phyloP scores from a whole-genome alignment of 2,888 invertebrate genomes.

The Alsophila aescularia region DNA sequence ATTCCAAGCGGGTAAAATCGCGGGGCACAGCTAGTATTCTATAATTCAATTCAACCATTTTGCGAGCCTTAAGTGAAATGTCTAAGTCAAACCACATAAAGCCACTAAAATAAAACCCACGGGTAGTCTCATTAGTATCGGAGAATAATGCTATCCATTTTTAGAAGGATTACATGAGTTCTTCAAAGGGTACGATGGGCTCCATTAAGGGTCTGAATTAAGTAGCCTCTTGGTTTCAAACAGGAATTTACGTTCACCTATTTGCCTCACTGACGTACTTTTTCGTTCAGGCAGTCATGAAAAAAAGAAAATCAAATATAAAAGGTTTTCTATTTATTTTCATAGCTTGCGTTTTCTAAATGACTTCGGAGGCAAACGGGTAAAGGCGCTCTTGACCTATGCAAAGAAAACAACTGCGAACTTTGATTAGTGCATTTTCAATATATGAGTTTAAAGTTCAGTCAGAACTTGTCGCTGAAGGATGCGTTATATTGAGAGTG shows the following conservation, averaged over 20 bases:
- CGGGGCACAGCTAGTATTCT: too few species aligned
- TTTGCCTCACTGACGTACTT: constrained; percentile 14
- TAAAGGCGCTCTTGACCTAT: constrained; percentile 2
- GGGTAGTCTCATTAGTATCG: constrained; percentile 24
- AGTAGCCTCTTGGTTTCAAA: constrained; percentile 27
- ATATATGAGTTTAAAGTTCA: not conserved
- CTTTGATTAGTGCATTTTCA: too few species aligned
- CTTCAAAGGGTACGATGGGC: too few species aligned
- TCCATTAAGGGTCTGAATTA: constrained; percentile 28
- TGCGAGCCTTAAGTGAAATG: too few species aligned
- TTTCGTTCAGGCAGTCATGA: constrained; percentile 2
- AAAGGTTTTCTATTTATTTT: constrained; percentile 7
- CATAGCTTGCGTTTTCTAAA: not conserved
- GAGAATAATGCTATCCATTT: constrained; percentile 28
- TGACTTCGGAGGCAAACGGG: constrained; percentile 8
- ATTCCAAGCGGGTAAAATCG: too few species aligned
- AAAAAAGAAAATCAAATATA: constrained; percentile 13
- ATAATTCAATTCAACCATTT: too few species aligned
- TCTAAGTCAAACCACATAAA: not conserved
- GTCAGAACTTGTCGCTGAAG: constrained; percentile 20
- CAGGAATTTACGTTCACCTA: constrained; percentile 24
- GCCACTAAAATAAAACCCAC: constrained; percentile 10
- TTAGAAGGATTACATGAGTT: constrained; percentile 27
- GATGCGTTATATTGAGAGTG: too few species aligned
- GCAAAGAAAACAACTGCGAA: constrained; percentile 14